A percentile compares a stretch with the other conserved stretches of the same genome.
phyloP scores from a whole-genome alignment of 2,797 vertebrate genomes.

The Chrysolophus pictus region DNA sequence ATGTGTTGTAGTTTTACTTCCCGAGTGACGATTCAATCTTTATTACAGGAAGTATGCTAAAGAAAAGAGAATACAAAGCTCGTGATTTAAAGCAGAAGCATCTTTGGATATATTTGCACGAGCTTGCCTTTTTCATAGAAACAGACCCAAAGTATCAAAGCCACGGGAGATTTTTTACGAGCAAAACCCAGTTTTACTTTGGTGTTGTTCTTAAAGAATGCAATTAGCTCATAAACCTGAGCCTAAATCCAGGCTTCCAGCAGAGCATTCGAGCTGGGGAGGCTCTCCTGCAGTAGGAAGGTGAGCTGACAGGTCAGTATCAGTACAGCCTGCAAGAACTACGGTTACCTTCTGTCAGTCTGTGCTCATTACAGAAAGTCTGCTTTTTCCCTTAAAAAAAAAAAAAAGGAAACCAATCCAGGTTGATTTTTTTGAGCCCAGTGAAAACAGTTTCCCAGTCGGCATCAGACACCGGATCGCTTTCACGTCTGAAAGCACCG shows the following conservation, averaged over 20 bases:
- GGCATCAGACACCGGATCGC: background rate
- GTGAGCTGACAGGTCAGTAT: background rate
- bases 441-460: background rate
- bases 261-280: background rate
- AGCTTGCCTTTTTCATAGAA: background rate
- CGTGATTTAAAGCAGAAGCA: background rate
- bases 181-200: background rate
- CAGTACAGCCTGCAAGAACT: background rate
- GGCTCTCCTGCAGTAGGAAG: background rate
- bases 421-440: background rate
- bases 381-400: background rate
- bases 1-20: slow-evolving; percentile 34
- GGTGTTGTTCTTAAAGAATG: background rate
- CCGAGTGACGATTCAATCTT: slow-evolving; percentile 42
- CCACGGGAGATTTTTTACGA: background rate
- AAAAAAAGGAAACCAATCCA: background rate
- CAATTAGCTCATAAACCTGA: background rate
- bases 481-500: background rate
- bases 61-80: slow-evolving; percentile 30
- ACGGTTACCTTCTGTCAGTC: background rate
- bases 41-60: slow-evolving; percentile 41
- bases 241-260: background rate
- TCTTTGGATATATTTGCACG: background rate
- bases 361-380: background rate
- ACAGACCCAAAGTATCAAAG: background rate